Percentiles rank a stretch among this genome's conserved stretches.
phyloP scores from a whole-genome alignment of 1,140 invertebrate species.

The Paramacrobiotus metropolitanus region DNA sequence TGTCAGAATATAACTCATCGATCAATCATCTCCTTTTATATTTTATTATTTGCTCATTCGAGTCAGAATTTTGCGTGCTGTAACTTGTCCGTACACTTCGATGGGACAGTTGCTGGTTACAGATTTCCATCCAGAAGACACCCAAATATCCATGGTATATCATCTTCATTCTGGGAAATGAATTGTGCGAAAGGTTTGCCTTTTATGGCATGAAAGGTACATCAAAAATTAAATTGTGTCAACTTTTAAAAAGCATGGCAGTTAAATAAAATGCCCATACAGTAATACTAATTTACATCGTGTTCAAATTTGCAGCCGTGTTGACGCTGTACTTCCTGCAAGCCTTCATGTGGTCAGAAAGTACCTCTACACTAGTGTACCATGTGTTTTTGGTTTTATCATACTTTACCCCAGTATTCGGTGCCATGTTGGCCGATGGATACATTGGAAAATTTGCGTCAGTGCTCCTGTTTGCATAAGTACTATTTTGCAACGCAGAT shows the following conservation, averaged over 20 bases:
- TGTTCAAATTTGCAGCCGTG: slow-evolving; percentile 39
- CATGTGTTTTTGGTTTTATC: slow-evolving; percentile 57
- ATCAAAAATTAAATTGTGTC: not conserved
- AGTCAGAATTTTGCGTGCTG: not conserved
- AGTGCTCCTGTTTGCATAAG: slow-evolving; percentile 7
- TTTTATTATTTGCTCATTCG: not conserved
- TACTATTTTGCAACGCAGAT: not conserved
- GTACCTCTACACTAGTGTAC: slow-evolving; percentile 48
- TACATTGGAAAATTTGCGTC: slow-evolving; percentile 56
- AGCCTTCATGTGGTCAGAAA: slow-evolving; percentile 35
- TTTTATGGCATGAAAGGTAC: slow-evolving; percentile 2
- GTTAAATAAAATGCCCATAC: not conserved
- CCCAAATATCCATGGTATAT: slow-evolving; percentile 51
- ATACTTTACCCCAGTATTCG: slow-evolving; percentile 61
- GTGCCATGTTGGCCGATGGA: slow-evolving; percentile 65
- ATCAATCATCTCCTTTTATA: not conserved
- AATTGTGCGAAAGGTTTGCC: slow-evolving; percentile 61
- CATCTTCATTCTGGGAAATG: slow-evolving; percentile 81
- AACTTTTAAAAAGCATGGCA: not conserved
- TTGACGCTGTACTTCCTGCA: slow-evolving; percentile 50
- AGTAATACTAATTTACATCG: not conserved
- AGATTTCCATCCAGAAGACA: not conserved
- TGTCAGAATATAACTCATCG: not conserved
- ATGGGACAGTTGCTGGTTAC: not conserved
- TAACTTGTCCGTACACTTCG: too few species aligned